phyloP scores from a whole-genome alignment of 2,888 invertebrate species.

The Amphimallon solstitiale region DNA sequence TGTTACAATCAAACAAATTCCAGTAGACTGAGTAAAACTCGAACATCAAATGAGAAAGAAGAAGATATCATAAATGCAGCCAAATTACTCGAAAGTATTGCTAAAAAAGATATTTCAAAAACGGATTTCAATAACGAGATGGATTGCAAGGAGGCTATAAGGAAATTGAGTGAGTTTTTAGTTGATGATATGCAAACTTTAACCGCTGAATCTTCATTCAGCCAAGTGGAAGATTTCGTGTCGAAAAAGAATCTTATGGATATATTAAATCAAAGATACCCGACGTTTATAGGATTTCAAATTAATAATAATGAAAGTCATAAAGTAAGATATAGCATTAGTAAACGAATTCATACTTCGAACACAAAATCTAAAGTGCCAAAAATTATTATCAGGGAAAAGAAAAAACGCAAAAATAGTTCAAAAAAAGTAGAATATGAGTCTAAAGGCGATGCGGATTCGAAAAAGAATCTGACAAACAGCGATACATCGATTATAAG shows the following conservation, averaged over 20 bases:
- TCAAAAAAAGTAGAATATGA: background rate
- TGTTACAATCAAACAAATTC: background rate
- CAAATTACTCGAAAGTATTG: background rate
- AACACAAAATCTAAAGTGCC: conserved; percentile 23
- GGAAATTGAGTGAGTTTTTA: conserved; percentile 21
- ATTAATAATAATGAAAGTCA: conserved; percentile 23
- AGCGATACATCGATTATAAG: conserved; percentile 4
- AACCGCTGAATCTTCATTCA: background rate
- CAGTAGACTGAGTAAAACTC: background rate
- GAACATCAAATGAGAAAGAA: background rate
- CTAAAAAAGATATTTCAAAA: background rate
- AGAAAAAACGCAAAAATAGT: conserved; percentile 3
- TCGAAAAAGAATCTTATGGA: conserved; percentile 2
- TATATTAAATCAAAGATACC: conserved; percentile 35
- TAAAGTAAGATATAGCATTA: conserved; percentile 4
- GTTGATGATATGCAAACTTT: background rate
- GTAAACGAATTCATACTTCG: background rate
- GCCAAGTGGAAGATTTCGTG: conserved; percentile 3
- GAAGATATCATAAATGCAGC: background rate
- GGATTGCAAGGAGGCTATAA: conserved; percentile 18
- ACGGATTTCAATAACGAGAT: background rate
- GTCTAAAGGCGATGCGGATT: background rate
- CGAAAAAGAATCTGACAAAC: background rate
- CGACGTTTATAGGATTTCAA: conserved; percentile 34
- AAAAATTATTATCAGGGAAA: conserved; percentile 34